Evolutionary conservation across 2,888 invertebrate species (phyloP).

Genomic region (Hydroisotoma schaefferi): DNA sequence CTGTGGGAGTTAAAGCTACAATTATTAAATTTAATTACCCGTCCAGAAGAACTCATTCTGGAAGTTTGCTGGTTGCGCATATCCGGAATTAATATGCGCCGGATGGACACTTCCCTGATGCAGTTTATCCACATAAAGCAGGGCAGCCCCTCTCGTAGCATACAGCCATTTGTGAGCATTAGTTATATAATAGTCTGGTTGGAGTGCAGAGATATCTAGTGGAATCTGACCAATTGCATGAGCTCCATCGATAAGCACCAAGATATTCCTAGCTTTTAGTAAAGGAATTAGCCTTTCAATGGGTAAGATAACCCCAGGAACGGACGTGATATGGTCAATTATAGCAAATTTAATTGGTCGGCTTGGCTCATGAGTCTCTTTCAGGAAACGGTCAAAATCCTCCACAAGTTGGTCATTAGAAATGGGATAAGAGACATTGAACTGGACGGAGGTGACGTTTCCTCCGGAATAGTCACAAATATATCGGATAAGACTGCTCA

Average conservation of each 20-base stretch:
- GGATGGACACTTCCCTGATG: conserved; percentile 34
- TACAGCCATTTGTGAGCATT: conserved; percentile 43
- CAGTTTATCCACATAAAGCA: conserved; percentile 34
- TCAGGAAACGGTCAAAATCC: conserved; percentile 25
- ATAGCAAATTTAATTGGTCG: conserved; percentile 25
- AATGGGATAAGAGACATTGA: conserved; percentile 33
- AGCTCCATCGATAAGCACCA: conserved; percentile 39
- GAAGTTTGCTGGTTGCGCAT: conserved; percentile 19
- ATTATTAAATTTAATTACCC: conserved; percentile 8
- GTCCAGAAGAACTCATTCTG: conserved; percentile 41
- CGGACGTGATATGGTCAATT: conserved; percentile 29
- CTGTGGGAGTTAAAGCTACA: too few relatives aligned
- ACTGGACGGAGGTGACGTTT: conserved; percentile 20
- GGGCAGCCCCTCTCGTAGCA: conserved; percentile 23
- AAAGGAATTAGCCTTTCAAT: conserved; percentile 36
- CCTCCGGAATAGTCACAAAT: conserved; percentile 22
- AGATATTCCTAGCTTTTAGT: conserved; percentile 24
- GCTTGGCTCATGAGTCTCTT: conserved; percentile 16
- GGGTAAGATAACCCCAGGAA: conserved; percentile 29
- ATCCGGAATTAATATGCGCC: conserved; percentile 26
- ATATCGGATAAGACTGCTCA: conserved; percentile 14
- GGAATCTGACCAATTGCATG: conserved; percentile 42
- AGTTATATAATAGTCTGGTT: conserved; percentile 40
- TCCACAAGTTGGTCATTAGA: conserved; percentile 23
- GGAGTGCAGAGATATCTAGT: conserved; percentile 25